These are phyloP conservation scores for Macroramphosus scolopax DNA, from an alignment of 2,797 vertebrate species.

Conservation along the genomic window DNA sequence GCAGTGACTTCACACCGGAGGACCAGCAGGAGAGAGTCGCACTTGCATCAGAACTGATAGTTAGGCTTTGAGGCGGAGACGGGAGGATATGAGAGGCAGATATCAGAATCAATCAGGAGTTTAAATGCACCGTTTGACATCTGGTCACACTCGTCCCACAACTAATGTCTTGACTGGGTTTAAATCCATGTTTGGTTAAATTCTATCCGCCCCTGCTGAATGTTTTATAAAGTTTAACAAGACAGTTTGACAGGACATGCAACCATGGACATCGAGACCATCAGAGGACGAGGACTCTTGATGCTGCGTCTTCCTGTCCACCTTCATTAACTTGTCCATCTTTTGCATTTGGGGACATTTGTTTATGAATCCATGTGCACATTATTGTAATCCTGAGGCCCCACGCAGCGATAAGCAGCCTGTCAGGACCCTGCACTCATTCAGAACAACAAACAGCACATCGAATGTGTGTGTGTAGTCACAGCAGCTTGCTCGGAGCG, in stretches of 20 bases:
- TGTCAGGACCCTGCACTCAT: neutral
- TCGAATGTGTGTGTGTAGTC: conserved; percentile 1
- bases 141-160: conserved; percentile 47
- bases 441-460: conserved; percentile 15
- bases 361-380: conserved; percentile 7
- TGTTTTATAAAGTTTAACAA: too few species aligned
- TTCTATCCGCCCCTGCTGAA: too few species aligned
- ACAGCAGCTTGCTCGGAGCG: conserved; percentile 8
- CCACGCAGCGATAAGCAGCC: conserved; percentile 6
- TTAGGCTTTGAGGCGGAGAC: conserved; percentile 52
- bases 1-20: conserved; percentile 66
- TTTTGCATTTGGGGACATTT: neutral
- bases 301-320: neutral
- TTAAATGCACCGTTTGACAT: conserved; percentile 64
- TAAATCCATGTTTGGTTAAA: too few species aligned
- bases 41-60: conserved; percentile 57
- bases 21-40: conserved; percentile 59
- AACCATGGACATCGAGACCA: too few species aligned
- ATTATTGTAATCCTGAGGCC: conserved; percentile 5
- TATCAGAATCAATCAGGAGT: conserved; percentile 43
- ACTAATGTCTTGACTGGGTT: conserved; percentile 22
- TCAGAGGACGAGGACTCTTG: too few species aligned
- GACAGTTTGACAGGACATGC: too few species aligned
- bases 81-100: conserved; percentile 44
- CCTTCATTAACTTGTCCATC: neutral